Base-by-base conservation (phyloP, 2,888 invertebrate species). In the Sipha maydis region DNA sequence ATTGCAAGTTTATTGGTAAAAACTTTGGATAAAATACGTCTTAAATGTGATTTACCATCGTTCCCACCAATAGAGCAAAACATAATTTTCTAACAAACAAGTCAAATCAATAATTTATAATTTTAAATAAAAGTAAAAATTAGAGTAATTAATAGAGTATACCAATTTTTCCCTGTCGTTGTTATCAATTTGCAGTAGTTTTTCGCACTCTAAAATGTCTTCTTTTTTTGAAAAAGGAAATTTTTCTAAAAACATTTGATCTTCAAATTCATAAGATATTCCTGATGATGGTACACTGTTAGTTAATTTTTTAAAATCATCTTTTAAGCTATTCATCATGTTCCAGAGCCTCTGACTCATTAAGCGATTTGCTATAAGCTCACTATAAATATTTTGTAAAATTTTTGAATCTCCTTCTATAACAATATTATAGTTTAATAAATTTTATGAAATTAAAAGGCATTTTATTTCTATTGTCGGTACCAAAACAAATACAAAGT, bases 281-380 rank as follows among this genome's bases (percentile, higher is more conserved):
- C 69, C 69, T 28, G 21, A 69, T 69, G n/a, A 7, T n/a, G n/a
- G 21, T n/a, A 28, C 21, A n/a, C 21, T 28, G 21, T 21, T 69
- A 69, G 21, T 28, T 54, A 54, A 54, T 21, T 69, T 69, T 69
- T 69, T 69, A n/a, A 69, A n/a, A 69, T 69, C 69, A 28, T 69
- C 69, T 69, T 69, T 69, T 69, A 69, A 69, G 28, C 69, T 69
- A 28, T 69, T 69, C 7, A 69, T 69, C 69, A 69, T 69, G 21
- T 21, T 69, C 69, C 69, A 69, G n/a, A 69, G n/a, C 69, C 69
- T 69, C 69, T 69, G n/a, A 69, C 21, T 69, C 69, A 69, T 69
- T 69, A 69, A 69, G 21, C 69, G 69, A 69, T 69, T 69, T 69
- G 69, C 69, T 69, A 69, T 21, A 21, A 69, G 69, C 21, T 69